Base-by-base conservation (phyloP, 2,888 invertebrate species). In the Prosopocoilus inquinatus region DNA sequence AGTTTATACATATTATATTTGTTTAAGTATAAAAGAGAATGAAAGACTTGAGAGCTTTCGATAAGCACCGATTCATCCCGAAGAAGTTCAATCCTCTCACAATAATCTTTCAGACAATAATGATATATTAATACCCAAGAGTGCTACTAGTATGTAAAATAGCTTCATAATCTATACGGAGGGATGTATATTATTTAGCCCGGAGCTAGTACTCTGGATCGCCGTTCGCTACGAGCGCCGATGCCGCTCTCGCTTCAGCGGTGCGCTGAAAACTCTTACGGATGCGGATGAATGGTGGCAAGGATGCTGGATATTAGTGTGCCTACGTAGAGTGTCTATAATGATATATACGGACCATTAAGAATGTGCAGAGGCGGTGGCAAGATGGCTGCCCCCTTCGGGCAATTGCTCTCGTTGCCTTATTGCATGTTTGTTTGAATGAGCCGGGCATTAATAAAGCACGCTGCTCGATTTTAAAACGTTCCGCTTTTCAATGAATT, bases 141-240 rank as follows among this genome's bases (percentile, higher is more conserved):
- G 70, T 72, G 75, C 75, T 76, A 75, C 75, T 74, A 74, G 74
- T 76, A 75, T 76, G 75, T 75, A 75, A 75, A 75, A 75, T 75
- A 75, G 73, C 73, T 72, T 71, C 67, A 71, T 74, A 74, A 75
- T 75, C 74, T 73, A 73, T 73, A 74, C 72, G 71, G 73, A 71
- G 70, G 72, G 69, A 69, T 73, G 70, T 73, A 72, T 73, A 71
- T 72, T 70, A 71, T 73, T 70, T 68, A 61, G 68, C 73, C 68
- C n/a, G 58, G 47, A 63, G 73, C 64, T 50, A 56, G 50, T 64
- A 65, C 60, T 58, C 47, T 33, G 58, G 59, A 55, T 47, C 64
- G 58, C 55, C 60, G 57, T 64, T 57, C 50, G 32, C 54, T 49
- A 47, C 50, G 47, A 63, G 66, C 64, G 58, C 48, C 44, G 12